These are phyloP conservation scores for Brenthis hecate DNA, from an alignment of 2,888 invertebrate species.

Conservation along the genomic window DNA sequence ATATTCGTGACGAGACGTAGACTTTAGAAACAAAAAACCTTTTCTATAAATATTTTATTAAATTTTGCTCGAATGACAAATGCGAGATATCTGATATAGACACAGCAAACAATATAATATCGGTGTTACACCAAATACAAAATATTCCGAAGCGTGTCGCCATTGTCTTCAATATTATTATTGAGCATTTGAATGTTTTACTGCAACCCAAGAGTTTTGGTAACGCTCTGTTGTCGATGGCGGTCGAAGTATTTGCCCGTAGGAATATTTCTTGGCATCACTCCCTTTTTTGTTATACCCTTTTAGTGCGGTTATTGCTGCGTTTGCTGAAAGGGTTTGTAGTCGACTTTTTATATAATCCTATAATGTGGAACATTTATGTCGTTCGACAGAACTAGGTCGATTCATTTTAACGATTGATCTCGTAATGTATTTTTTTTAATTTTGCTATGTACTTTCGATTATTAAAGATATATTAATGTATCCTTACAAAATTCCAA, in stretches of 20 bases:
- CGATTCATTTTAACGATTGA: too few relatives aligned
- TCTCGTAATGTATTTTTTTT: too few relatives aligned
- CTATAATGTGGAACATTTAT: not conserved
- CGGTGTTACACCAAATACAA: constrained; percentile 21
- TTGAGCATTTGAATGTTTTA: constrained; percentile 65
- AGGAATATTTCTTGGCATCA: constrained; percentile 21
- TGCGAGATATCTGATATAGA: constrained; percentile 18
- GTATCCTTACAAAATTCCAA: not conserved
- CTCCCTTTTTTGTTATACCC: constrained; percentile 26
- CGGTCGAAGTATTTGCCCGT: constrained; percentile 20
- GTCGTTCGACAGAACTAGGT: too few relatives aligned
- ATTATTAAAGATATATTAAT: too few relatives aligned
- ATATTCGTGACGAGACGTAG: too few relatives aligned
- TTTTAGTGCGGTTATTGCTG: constrained; percentile 22
- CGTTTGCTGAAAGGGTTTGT: constrained; percentile 17
- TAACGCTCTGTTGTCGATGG: constrained; percentile 49
- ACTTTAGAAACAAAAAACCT: too few relatives aligned
- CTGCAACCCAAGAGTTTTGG: constrained; percentile 48
- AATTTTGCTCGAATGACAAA: not conserved
- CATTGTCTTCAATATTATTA: constrained; percentile 47
- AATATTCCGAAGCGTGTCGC: constrained; percentile 24
- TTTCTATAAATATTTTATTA: not conserved
- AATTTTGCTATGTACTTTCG: too few relatives aligned
- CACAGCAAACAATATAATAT: constrained; percentile 27
- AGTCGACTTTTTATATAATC: constrained; percentile 7